Conservation (phyloP, 2,888 invertebrate species). For the Drosophila bunnanda region DNA sequence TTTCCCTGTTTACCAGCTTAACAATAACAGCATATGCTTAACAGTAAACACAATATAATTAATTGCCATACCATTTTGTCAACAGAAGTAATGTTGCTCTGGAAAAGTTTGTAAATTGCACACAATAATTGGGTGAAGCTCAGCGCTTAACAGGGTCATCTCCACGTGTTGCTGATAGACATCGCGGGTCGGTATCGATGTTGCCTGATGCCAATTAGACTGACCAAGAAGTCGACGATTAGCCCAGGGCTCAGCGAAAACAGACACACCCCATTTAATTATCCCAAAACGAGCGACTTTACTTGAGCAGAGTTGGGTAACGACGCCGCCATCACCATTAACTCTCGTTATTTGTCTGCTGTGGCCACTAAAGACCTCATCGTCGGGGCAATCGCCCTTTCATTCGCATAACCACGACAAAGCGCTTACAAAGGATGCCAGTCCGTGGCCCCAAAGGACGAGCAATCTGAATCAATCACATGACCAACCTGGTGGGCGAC, state of each 20-base stretch:
- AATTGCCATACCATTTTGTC: conserved; percentile 22
- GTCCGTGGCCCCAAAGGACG: conserved; percentile 1
- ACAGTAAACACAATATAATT: conserved; percentile 23
- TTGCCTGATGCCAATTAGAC: conserved; percentile 5
- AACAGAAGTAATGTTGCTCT: background rate
- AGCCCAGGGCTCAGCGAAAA: background rate
- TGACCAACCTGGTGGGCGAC: conserved; percentile 3
- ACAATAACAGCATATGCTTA: conserved; percentile 31
- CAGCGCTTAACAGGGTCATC: background rate
- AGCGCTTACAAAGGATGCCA: background rate
- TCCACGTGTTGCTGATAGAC: conserved; percentile 12
- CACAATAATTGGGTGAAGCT: background rate
- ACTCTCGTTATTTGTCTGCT: conserved; percentile 14
- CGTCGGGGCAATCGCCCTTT: conserved; percentile 3
- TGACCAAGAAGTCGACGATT: conserved; percentile 2
- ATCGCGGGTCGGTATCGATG: background rate
- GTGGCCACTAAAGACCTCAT: conserved; percentile 1
- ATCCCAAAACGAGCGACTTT: conserved; percentile 5
- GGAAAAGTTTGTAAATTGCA: conserved; percentile 5
- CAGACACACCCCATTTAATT: conserved; percentile 19
- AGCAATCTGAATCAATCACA: conserved; percentile 12
- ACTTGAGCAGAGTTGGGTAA: conserved; percentile 5
- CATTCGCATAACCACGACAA: conserved; percentile 1
- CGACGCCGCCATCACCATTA: conserved; percentile 9
- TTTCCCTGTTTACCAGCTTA: conserved; percentile 19